A percentile compares a stretch with the other conserved stretches of the same genome.
Conservation (phyloP, 1,140 invertebrate genomes). For the Ips typographus region DNA sequence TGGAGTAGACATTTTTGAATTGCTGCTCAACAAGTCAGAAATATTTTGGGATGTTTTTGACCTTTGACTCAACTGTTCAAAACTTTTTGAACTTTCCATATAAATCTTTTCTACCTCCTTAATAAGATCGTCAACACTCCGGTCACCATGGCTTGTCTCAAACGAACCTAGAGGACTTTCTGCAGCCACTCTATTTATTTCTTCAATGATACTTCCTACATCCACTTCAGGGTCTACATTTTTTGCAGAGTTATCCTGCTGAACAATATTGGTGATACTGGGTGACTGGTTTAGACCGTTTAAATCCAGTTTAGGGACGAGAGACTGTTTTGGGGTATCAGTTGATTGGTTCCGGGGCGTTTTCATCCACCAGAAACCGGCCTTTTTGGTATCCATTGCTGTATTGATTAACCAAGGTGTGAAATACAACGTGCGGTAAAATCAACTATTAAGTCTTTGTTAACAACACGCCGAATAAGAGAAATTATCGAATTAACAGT, state of each 20-base stretch:
- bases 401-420: slow-evolving; percentile 41
- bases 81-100: slow-evolving; percentile 52
- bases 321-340: slow-evolving; percentile 27
- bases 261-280: slow-evolving; percentile 47
- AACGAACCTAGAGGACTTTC: slow-evolving; percentile 50
- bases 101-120: slow-evolving; percentile 50
- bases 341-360: slow-evolving; percentile 28
- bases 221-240: slow-evolving; percentile 45
- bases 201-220: slow-evolving; percentile 51
- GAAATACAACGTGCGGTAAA: slow-evolving; percentile 8
- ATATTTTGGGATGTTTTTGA: slow-evolving; percentile 49
- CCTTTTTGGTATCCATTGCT: slow-evolving; percentile 45
- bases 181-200: slow-evolving; percentile 50
- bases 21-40: slow-evolving; percentile 41
- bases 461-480: slow-evolving; percentile 15
- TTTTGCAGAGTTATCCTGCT: slow-evolving; percentile 43
- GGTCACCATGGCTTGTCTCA: slow-evolving; percentile 40
- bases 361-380: slow-evolving; percentile 48
- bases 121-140: slow-evolving; percentile 51
- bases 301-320: slow-evolving; percentile 39
- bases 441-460: not conserved
- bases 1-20: slow-evolving; percentile 44
- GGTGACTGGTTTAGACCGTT: slow-evolving; percentile 34
- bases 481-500: slow-evolving; percentile 32
- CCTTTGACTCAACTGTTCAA: slow-evolving; percentile 50